Conservation (phyloP, 2,113 vertebrate genomes). For the Pholis gunnellus region DNA sequence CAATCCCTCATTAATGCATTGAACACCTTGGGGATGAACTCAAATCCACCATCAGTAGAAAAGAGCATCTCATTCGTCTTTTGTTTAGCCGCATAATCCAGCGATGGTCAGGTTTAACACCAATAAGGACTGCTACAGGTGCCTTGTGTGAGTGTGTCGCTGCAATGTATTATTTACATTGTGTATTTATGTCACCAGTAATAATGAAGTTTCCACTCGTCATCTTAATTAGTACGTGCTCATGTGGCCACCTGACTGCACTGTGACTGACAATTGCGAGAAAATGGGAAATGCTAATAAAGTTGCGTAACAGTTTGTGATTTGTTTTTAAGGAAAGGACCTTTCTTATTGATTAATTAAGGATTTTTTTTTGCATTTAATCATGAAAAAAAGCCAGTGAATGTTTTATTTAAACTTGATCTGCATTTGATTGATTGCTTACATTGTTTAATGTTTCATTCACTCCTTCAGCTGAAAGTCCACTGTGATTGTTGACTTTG, state of each 20-base stretch:
- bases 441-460: not conserved
- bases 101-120: not conserved
- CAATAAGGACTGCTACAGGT: not conserved
- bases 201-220: not conserved
- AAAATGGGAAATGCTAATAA: not conserved
- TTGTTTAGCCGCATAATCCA: not conserved
- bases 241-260: not conserved
- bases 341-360: not conserved
- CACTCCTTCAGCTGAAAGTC: not conserved
- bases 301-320: not conserved
- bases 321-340: not conserved
- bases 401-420: not conserved
- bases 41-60: not conserved
- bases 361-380: not conserved
- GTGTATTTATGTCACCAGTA: not conserved
- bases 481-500: conserved; percentile 10
- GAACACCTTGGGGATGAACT: not conserved
- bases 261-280: not conserved
- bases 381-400: not conserved
- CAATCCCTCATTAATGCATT: not conserved
- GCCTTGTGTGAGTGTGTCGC: not conserved
- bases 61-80: not conserved
- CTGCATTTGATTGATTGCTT: not conserved
- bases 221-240: not conserved
- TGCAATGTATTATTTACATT: not conserved